phyloP scores from a whole-genome alignment of 2,113 vertebrate species.

The Odontophorus gujanensis region DNA sequence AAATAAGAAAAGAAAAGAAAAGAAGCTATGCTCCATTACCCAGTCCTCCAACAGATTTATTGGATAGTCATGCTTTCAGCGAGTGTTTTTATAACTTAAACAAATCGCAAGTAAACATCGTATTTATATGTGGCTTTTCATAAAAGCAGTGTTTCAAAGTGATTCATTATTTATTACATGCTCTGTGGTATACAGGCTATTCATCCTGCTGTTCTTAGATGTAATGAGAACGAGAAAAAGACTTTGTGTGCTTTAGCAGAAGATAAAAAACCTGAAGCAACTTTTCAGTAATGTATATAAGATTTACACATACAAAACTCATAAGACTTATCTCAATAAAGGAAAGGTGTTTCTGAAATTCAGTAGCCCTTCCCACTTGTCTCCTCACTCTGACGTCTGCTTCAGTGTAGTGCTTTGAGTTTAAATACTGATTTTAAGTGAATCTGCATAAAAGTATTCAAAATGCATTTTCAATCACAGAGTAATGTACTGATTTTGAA shows the following conservation, averaged over 20 bases:
- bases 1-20: not conserved
- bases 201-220: constrained; percentile 18
- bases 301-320: not conserved
- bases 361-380: not conserved
- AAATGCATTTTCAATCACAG: not conserved
- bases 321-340: not conserved
- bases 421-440: not conserved
- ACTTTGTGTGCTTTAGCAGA: not conserved
- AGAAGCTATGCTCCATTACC: constrained; percentile 48
- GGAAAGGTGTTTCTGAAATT: not conserved
- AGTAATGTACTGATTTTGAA: not conserved
- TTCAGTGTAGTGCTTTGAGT: not conserved
- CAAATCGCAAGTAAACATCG: constrained; percentile 64
- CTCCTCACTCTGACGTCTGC: not conserved
- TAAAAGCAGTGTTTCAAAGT: constrained; percentile 27
- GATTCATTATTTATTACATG: constrained; percentile 60
- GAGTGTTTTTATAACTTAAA: constrained; percentile 62
- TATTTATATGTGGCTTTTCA: constrained; percentile 57
- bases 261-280: not conserved
- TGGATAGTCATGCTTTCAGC: constrained; percentile 43
- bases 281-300: not conserved
- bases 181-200: constrained; percentile 24
- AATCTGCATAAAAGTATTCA: not conserved
- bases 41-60: constrained; percentile 62
- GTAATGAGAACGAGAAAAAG: constrained; percentile 59